phyloP scores from a whole-genome alignment of 1,140 invertebrate genomes.

The Drosophila subobscura region DNA sequence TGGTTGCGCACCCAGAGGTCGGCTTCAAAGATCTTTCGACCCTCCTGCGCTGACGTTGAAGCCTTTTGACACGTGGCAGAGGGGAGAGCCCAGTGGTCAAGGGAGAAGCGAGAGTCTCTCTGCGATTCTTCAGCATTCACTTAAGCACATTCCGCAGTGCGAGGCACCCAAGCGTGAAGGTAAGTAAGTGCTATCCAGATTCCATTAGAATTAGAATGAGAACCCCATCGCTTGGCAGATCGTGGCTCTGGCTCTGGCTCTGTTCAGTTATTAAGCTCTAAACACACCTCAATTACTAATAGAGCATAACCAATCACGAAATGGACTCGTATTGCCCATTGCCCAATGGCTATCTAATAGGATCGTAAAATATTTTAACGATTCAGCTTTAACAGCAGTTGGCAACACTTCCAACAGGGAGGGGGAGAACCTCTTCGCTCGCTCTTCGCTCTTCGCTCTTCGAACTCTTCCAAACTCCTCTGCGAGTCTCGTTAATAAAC shows the following conservation, averaged over 20 bases:
- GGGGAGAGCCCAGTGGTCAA: not conserved
- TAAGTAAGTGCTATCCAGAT: not conserved
- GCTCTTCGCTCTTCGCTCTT: not conserved
- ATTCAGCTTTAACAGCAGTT: conserved; percentile 47
- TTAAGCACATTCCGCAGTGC: not conserved
- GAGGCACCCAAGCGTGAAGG: not conserved
- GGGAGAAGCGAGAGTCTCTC: not conserved
- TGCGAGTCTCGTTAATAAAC: conserved; percentile 59
- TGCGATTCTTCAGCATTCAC: not conserved
- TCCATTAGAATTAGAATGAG: conserved; percentile 30
- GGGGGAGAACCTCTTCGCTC: not conserved
- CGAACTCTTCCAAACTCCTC: conserved; percentile 9
- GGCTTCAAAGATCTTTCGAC: conserved; percentile 35
- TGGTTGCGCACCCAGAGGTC: conserved; percentile 29
- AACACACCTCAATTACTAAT: conserved; percentile 61
- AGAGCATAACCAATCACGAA: conserved; percentile 55
- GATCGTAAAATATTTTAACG: conserved; percentile 63
- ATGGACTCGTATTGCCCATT: conserved; percentile 40
- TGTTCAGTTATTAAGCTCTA: conserved; percentile 50
- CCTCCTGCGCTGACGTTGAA: conserved; percentile 21
- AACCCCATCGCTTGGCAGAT: conserved; percentile 15
- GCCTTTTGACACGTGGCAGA: conserved; percentile 23
- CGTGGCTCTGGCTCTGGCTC: conserved; percentile 9
- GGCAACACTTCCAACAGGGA: conserved; percentile 51
- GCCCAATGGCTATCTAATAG: conserved; percentile 48